Conservation (phyloP, 1,140 invertebrate genomes). For the Cecropterus lyciades region DNA sequence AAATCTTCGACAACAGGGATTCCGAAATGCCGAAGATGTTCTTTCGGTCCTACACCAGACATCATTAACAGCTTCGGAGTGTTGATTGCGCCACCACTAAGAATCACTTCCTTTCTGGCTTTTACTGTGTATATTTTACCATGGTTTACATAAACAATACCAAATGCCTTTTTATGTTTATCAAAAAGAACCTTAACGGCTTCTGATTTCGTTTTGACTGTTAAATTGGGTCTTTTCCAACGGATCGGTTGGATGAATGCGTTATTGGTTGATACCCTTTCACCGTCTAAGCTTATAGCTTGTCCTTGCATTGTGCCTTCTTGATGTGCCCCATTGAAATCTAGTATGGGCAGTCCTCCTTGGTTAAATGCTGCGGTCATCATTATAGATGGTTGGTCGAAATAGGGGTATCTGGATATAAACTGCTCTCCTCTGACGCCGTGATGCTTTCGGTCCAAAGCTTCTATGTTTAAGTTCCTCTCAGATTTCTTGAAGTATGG, state of each 20-base stretch:
- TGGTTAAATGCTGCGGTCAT: conserved; percentile 85
- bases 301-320: conserved; percentile 85
- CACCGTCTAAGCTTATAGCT: conserved; percentile 84
- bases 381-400: conserved; percentile 83
- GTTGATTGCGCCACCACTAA: conserved; percentile 88
- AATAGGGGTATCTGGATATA: conserved; percentile 86
- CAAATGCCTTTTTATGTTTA: conserved; percentile 87
- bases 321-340: conserved; percentile 84
- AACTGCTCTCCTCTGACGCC: conserved; percentile 84
- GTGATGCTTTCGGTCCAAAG: conserved; percentile 82
- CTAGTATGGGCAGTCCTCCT: conserved; percentile 80
- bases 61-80: conserved; percentile 90
- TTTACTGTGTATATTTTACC: conserved; percentile 79
- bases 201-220: conserved; percentile 87
- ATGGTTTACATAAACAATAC: conserved; percentile 86
- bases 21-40: conserved; percentile 83
- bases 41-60: conserved; percentile 88
- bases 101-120: conserved; percentile 87
- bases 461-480: conserved; percentile 84
- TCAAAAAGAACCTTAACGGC: conserved; percentile 89
- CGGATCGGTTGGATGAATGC: conserved; percentile 90
- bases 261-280: conserved; percentile 89
- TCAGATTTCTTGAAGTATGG: conserved; percentile 93
- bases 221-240: conserved; percentile 88
- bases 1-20: conserved; percentile 87